Evolutionary conservation across 2,113 vertebrate genomes (phyloP).

Genomic region (Gobio gobio): DNA sequence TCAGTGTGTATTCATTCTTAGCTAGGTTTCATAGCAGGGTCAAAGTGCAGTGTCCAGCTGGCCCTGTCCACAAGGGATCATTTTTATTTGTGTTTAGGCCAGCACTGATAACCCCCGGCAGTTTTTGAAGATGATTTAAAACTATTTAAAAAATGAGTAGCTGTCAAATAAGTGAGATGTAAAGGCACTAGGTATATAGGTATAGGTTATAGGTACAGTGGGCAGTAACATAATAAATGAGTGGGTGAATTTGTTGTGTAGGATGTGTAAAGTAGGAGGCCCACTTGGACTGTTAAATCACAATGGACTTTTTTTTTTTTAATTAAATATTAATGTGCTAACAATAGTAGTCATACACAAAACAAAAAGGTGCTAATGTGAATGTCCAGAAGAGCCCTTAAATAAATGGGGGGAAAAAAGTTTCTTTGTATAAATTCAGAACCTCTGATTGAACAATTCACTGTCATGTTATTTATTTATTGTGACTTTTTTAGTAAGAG

Average conservation of each 20-base stretch:
- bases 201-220: background rate
- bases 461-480: background rate
- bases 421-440: background rate
- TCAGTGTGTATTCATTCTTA: constrained; percentile 6
- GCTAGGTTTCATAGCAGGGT: background rate
- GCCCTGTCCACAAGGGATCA: background rate
- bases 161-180: background rate
- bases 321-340: background rate
- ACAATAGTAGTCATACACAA: background rate
- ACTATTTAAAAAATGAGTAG: background rate
- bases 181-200: too few species aligned
- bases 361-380: background rate
- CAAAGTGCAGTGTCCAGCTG: constrained; percentile 37
- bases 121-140: too few species aligned
- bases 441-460: background rate
- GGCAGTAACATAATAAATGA: background rate
- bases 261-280: constrained; percentile 17
- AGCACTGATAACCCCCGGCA: background rate
- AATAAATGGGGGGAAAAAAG: background rate
- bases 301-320: background rate
- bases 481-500: background rate
- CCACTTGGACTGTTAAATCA: background rate
- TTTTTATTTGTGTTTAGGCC: constrained; percentile 19
- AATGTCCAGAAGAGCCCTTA: background rate
- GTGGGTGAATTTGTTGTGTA: background rate